Evolutionary conservation across 2,797 vertebrate species (phyloP), one percentile per base, ranked within the genome.

Genomic region (Sebastes minor): DNA sequence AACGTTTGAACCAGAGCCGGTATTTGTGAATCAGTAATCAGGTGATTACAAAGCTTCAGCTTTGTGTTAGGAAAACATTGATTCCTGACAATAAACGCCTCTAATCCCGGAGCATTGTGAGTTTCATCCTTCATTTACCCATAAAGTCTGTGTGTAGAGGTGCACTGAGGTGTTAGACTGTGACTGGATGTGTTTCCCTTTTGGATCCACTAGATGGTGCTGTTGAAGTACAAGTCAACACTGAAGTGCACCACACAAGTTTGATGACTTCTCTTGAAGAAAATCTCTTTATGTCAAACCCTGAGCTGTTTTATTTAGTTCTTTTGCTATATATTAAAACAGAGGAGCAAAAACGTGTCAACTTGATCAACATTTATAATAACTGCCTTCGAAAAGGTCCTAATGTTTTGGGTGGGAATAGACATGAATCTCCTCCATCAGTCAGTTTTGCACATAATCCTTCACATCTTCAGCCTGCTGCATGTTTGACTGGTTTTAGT

Each of bases 141-240:
- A 10, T 5, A 9, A 59, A 25, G 28, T 46, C 4, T 55, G 20
- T 63, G 22, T 82, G 32, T 62, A 16, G 25, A 32, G 35, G 28
- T 23, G 72, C 25, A 35, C 32, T 27, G 7, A 28, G 28, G 53
- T 61, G 57, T 56, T 3, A 10, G 22, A 12, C 32, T 13, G 6
- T 16, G 32, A 52, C 65, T 83, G 16, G 2, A 2, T 75, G 42
- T 27, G 33, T 5, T 80, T 30, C 2, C 22, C 23, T 2, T 4
- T 28, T 56, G 1, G 0, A n/a, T 33, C 87, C 94, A 91, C 82
- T 82, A 92, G 94, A 78, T 87, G 88, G 81, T 4, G 85, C 57
- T 77, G 80, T 84, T 80, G 46, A 10, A 52, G 5, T 18, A 75
- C n/a, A 59, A 46, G 32, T 55, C 25, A 59, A 10, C n/a, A 20